Conservation (phyloP, 2,888 invertebrate species). For the Arrhopalites spinosus region DNA sequence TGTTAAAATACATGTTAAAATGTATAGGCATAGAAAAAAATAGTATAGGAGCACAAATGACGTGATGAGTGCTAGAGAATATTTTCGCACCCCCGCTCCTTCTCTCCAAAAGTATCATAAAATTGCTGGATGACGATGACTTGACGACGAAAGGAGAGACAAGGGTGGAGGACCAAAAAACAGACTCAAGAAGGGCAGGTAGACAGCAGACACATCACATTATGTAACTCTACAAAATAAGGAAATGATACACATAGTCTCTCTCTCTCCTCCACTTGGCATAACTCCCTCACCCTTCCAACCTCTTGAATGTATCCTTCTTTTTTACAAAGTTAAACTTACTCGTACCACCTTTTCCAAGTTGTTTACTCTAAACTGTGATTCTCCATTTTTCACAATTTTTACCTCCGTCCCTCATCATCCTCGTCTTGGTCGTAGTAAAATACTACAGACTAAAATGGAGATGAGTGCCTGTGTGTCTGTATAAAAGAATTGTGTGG, state of each 20-base stretch:
- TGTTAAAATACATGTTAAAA: too few relatives aligned
- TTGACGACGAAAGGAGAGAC: conserved; percentile 30
- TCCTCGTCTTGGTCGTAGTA: too few relatives aligned
- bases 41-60: too few relatives aligned
- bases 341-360: too few relatives aligned
- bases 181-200: conserved; percentile 31
- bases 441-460: neutral
- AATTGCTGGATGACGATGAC: conserved; percentile 35
- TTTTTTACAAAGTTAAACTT: neutral
- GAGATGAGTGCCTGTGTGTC: conserved; percentile 8
- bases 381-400: too few relatives aligned
- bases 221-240: conserved; percentile 28
- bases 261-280: too few relatives aligned
- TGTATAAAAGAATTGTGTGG: too few relatives aligned
- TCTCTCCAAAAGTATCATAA: conserved; percentile 28
- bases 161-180: conserved; percentile 38
- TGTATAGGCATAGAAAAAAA: too few relatives aligned
- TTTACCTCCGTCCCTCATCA: neutral
- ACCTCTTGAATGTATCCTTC: neutral
- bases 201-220: conserved; percentile 29
- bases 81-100: conserved; percentile 40
- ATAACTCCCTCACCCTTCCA: neutral
- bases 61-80: conserved; percentile 10
- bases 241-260: neutral
- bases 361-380: too few relatives aligned